Conservation (phyloP, 2,113 vertebrate genomes). For the Triplophysa dalaica region DNA sequence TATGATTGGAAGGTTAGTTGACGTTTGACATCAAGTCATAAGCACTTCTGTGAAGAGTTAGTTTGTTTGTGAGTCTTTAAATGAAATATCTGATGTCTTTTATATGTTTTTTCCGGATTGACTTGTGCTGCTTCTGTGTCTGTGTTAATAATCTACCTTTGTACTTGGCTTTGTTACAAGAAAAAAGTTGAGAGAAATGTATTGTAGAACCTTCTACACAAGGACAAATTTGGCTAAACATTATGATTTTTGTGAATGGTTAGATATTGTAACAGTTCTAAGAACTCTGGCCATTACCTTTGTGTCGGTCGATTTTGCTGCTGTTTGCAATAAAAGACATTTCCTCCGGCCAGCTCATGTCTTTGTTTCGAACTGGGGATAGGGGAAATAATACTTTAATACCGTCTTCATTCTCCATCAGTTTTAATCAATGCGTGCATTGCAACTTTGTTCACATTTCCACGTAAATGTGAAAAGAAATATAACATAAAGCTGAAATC, state of each 20-base stretch:
- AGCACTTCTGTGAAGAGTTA: neutral
- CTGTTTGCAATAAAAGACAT: constrained; percentile 99
- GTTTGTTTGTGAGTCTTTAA: constrained; percentile 3
- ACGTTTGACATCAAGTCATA: neutral
- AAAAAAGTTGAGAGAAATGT: neutral
- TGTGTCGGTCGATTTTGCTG: constrained; percentile 97
- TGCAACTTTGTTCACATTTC: constrained; percentile 2
- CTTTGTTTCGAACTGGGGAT: constrained; percentile 92
- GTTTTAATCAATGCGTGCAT: neutral
- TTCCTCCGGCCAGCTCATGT: constrained; percentile 99
- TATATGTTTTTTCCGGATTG: neutral
- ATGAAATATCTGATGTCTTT: constrained; percentile 20
- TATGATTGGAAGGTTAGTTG: neutral
- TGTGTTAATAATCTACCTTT: constrained; percentile 38
- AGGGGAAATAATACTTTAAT: neutral
- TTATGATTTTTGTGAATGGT: constrained; percentile 3
- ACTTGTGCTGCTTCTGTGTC: neutral
- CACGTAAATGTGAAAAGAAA: neutral
- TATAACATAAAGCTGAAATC: neutral
- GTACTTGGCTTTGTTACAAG: neutral
- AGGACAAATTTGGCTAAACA: constrained; percentile 11
- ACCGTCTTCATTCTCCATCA: neutral
- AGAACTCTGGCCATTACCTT: constrained; percentile 75
- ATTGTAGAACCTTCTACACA: neutral
- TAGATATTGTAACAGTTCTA: neutral